Evolutionary conservation across 2,113 vertebrate species (phyloP), one percentile per base, ranked within the genome.

Genomic region (Peucedramus taeniatus): DNA sequence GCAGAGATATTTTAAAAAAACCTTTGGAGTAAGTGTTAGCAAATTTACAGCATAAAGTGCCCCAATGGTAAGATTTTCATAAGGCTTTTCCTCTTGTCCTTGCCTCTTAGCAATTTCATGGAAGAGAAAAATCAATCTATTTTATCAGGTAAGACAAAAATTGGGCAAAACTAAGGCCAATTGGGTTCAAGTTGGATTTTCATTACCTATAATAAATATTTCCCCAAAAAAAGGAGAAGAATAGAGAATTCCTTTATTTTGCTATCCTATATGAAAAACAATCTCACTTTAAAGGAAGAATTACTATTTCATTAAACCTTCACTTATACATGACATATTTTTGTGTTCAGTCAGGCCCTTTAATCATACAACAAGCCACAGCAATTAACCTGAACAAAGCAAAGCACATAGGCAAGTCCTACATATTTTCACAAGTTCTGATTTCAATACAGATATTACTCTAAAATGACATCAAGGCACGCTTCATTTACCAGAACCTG

Each of bases 351-450:
- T 77, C 66, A 60, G 49, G 47, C 76, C 51, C 60, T 81, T 64
- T 82, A 79, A 51, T 76, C 57, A 45, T 60, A 57, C 20, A 45
- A 42, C 77, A 76, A 76, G 49, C 66, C 86, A 57, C 56, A 87
- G 71, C 74, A 89, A 95, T 82, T 78, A 89, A 68, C 74, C 44
- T 39, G 37, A 93, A 88, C 83, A 94, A 93, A 93, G 61, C 61
- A 83, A 82, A 89, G 44, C 60, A 91, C n/a, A 51, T 59, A 84
- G 65, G 53, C 44, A 65, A 84, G 23, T 65, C 65, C 49, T 42
- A 27, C 35, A 24, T 51, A 85, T 94, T 71, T 92, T 89, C 51
- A 69, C 56, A 54, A 61, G 56, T 77, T 87, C 56, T 3, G 4
- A 90, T 93, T 89, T 91, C 87, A 82, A 37, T 60, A 54, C 65